These are phyloP conservation scores for Channallabes apus DNA, from an alignment of 2,797 vertebrate genomes.

Conservation along the genomic window DNA sequence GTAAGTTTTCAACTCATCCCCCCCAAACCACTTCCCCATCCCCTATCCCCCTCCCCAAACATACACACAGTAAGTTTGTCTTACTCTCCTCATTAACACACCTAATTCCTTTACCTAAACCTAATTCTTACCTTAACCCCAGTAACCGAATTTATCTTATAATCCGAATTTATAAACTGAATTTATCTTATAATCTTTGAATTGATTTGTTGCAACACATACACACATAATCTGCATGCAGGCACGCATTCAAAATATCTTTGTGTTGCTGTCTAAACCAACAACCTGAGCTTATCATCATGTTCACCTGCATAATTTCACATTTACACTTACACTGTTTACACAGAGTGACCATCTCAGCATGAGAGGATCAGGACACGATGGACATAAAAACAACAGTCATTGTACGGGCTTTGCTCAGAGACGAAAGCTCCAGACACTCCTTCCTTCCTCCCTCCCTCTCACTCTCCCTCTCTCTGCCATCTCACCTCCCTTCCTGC, in stretches of 20 bases:
- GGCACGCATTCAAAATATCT: neutral
- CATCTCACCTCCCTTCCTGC: constrained; percentile 51
- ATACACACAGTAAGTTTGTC: neutral
- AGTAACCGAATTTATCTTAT: constrained; percentile 12
- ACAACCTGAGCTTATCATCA: neutral
- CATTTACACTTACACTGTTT: neutral
- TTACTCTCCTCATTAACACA: neutral
- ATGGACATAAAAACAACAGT: constrained; percentile 44
- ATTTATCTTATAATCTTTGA: neutral
- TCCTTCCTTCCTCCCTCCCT: constrained; percentile 5
- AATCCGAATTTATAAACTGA: neutral
- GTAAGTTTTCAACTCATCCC: constrained; percentile 14
- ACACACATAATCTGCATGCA: neutral
- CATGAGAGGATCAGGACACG: constrained; percentile 10
- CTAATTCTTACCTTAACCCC: neutral
- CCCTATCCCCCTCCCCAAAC: neutral
- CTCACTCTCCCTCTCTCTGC: constrained; percentile 34
- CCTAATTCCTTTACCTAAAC: neutral
- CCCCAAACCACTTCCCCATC: constrained; percentile 26
- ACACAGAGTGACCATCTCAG: neutral
- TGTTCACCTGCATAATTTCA: neutral
- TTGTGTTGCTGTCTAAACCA: neutral
- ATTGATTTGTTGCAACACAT: neutral
- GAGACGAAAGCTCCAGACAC: constrained; percentile 47
- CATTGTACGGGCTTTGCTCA: constrained; percentile 13